Percentiles rank a stretch among this genome's conserved stretches.
These are phyloP conservation scores for Dryococelus australis DNA, from an alignment of 2,888 invertebrate genomes.

Conservation along the genomic window DNA sequence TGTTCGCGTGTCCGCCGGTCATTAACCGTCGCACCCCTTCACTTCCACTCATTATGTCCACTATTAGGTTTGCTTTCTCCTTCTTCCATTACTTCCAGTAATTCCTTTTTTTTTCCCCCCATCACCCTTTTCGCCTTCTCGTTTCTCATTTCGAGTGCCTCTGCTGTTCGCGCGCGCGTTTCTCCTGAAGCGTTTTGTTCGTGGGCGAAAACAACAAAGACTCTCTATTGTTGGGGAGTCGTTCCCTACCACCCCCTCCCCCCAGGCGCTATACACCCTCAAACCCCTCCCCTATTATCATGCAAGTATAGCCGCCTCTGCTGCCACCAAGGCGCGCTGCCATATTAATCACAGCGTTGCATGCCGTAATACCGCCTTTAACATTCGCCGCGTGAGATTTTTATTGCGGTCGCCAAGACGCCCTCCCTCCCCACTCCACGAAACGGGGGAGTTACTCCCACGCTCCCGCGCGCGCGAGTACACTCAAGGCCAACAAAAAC, in stretches of 20 bases:
- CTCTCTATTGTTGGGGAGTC: not conserved
- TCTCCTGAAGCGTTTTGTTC: constrained; percentile 2
- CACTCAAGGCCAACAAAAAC: not conserved
- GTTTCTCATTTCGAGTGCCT: not conserved
- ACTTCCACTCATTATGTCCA: constrained; percentile 22
- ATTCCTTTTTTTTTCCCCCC: not conserved
- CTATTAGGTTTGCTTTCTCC: not conserved
- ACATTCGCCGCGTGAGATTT: not conserved
- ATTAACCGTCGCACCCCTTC: constrained; percentile 21
- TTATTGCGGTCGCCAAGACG: constrained; percentile 6
- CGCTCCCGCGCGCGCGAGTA: not conserved
- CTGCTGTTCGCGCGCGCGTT: constrained; percentile 17
- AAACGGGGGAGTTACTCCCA: not conserved
- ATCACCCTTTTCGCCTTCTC: constrained; percentile 7
- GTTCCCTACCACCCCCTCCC: not conserved
- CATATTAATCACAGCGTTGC: not conserved
- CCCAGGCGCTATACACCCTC: not conserved
- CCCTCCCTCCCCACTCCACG: no score
- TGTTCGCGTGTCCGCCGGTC: constrained; percentile 1
- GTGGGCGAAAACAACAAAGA: not conserved
- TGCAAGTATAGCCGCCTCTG: no score
- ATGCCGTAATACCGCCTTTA: not conserved
- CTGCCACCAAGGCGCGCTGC: not conserved
- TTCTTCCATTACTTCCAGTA: not conserved
- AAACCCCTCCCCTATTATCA: not conserved